phyloP scores from a whole-genome alignment of 2,888 invertebrate genomes.

The Microctonus hyperodae region DNA sequence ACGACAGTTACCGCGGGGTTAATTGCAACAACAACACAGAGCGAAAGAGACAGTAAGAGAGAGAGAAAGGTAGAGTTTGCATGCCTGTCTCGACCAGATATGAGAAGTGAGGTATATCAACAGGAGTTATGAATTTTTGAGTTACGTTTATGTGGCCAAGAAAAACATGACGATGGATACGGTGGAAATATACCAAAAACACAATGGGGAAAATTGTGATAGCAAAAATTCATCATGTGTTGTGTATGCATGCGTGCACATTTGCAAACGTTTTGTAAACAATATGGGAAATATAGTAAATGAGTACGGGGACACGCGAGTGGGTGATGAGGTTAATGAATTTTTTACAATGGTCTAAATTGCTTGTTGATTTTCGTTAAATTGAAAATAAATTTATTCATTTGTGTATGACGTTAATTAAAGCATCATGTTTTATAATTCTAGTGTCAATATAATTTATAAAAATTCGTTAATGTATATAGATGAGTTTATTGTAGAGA shows the following conservation, averaged over 20 bases:
- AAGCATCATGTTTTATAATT: no score
- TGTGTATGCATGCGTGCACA: background rate
- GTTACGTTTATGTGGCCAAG: background rate
- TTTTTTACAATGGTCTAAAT: constrained; percentile 10
- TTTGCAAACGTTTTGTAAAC: constrained; percentile 21
- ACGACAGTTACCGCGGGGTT: constrained; percentile 34
- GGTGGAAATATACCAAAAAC: background rate
- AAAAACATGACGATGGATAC: constrained; percentile 9
- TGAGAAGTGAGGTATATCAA: background rate
- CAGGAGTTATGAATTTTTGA: constrained; percentile 28
- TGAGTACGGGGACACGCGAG: background rate
- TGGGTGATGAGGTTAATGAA: constrained; percentile 4
- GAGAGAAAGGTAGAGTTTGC: background rate
- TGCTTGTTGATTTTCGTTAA: constrained; percentile 9
- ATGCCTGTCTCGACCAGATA: constrained; percentile 32
- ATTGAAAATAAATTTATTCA: constrained; percentile 1
- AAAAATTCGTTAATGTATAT: no score
- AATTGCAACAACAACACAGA: constrained; percentile 27
- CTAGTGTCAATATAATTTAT: no score
- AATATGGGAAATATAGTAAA: background rate
- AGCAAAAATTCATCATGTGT: constrained; percentile 31
- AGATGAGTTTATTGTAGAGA: background rate
- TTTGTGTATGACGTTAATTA: background rate
- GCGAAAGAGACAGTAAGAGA: background rate
- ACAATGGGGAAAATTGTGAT: constrained; percentile 10